Percentiles rank a stretch among this genome's conserved stretches.
Conservation (phyloP, 2,113 vertebrate genomes). For the Melanotaenia duboulayi region DNA sequence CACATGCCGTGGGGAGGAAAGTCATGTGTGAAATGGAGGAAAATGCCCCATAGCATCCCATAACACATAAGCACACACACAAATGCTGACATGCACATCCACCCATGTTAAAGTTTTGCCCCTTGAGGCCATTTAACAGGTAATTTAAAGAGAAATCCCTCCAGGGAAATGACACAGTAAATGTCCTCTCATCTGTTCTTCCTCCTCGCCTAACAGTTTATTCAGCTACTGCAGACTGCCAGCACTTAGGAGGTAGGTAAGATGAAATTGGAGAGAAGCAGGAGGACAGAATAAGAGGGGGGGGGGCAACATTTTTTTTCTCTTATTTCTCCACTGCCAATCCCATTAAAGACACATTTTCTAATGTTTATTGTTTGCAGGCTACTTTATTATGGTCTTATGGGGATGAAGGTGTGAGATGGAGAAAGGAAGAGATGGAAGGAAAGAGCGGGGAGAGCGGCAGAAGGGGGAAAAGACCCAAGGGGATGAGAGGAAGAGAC, state of each 20-base stretch:
- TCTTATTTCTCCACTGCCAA: slow-evolving; percentile 35
- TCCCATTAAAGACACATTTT: slow-evolving; percentile 65
- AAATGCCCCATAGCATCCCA: slow-evolving; percentile 61
- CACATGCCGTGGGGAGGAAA: slow-evolving; percentile 64
- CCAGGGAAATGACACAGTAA: slow-evolving; percentile 69
- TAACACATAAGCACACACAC: slow-evolving; percentile 49
- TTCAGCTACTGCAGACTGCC: slow-evolving; percentile 69
- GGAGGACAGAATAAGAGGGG: slow-evolving; percentile 11
- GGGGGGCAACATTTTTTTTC: slow-evolving; percentile 40
- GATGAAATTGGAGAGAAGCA: slow-evolving; percentile 45
- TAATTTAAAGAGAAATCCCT: slow-evolving; percentile 82
- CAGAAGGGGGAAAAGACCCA: background rate
- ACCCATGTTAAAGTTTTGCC: slow-evolving; percentile 51
- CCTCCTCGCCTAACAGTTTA: slow-evolving; percentile 66
- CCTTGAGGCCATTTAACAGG: slow-evolving; percentile 81
- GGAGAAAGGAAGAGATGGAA: slow-evolving; percentile 17
- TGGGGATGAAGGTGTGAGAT: slow-evolving; percentile 35
- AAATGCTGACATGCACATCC: slow-evolving; percentile 48
- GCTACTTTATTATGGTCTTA: slow-evolving; percentile 59
- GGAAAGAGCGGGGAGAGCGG: background rate
- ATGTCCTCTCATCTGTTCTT: slow-evolving; percentile 65
- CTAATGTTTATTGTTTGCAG: slow-evolving; percentile 70
- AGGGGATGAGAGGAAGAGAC: slow-evolving; percentile 32
- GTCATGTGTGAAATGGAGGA: slow-evolving; percentile 74
- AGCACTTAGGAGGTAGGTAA: slow-evolving; percentile 54